A percentile compares a stretch with the other conserved stretches of the same genome.
These are phyloP conservation scores for Mastomys natalensis DNA, from an alignment of 2,113 vertebrate species.

Conservation along the genomic window DNA sequence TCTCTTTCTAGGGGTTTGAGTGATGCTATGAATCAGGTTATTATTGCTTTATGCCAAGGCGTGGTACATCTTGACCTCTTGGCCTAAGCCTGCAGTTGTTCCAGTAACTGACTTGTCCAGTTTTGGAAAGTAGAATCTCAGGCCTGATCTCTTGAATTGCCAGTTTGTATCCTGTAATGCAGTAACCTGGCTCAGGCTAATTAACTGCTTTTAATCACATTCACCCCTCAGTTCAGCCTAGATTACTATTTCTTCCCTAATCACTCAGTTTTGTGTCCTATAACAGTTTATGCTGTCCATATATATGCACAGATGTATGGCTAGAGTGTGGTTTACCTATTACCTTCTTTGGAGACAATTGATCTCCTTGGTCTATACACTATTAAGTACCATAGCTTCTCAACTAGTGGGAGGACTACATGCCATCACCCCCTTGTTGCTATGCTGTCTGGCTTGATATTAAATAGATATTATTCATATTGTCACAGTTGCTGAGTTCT, in stretches of 20 bases:
- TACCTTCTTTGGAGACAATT: background rate
- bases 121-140: no score
- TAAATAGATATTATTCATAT: background rate
- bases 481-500: background rate
- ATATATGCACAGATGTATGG: background rate
- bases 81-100: no score
- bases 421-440: background rate
- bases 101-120: no score
- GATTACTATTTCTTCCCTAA: background rate
- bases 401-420: background rate
- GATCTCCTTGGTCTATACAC: background rate
- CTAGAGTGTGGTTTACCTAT: background rate
- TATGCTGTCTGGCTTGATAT: background rate
- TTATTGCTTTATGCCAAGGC: no score
- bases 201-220: background rate
- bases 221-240: background rate
- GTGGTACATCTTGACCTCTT: no score
- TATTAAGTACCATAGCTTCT: background rate
- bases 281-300: no score
- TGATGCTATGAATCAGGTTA: no score
- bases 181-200: no score
- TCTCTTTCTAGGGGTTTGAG: no score
- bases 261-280: background rate
- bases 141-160: no score
- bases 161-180: no score